phyloP scores from a whole-genome alignment of 2,113 vertebrate species.

The Halcyon malimbica region DNA sequence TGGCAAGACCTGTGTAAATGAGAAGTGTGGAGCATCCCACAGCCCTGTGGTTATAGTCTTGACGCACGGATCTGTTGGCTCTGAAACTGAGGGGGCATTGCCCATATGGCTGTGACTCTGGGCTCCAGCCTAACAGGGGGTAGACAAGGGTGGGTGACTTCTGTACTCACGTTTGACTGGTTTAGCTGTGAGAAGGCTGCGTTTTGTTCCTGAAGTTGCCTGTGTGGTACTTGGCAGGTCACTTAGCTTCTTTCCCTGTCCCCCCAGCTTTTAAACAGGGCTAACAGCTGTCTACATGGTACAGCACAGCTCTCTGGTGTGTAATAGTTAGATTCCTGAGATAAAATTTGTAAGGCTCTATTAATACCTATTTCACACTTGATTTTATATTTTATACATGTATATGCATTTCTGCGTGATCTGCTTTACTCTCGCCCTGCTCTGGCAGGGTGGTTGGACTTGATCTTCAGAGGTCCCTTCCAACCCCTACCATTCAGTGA shows the following conservation, averaged over 20 bases:
- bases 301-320: fast-evolving
- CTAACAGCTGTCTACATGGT: not conserved
- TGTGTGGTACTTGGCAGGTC: not conserved
- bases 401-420: no score
- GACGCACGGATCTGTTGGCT: fast-evolving
- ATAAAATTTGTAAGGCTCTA: not conserved
- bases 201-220: not conserved
- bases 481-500: no score
- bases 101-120: not conserved
- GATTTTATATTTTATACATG: not conserved
- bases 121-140: not conserved
- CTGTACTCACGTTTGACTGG: not conserved
- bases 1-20: not conserved
- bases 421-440: no score
- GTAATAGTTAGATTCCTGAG: not conserved
- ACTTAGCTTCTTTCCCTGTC: not conserved
- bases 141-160: not conserved
- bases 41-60: not conserved
- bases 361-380: not conserved
- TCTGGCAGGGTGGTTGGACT: no score
- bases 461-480: no score
- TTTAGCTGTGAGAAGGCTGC: not conserved
- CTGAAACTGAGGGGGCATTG: not conserved
- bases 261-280: not conserved
- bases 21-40: fast-evolving